A percentile compares a stretch with the other conserved stretches of the same genome.
phyloP scores from a whole-genome alignment of 2,113 vertebrate species.

The Rattus norvegicus region GRCr8 NC_086029.1:68270001-68270500 shows the following conservation, averaged over 20 bases:
- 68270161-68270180: background rate
- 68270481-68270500: background rate
- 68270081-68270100: background rate
- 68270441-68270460: background rate
- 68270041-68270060: background rate
- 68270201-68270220: background rate
- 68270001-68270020: background rate
- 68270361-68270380: background rate
- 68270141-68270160: background rate
- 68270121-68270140: background rate
- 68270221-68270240: background rate
- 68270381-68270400: background rate
- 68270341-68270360: background rate
- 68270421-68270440: slow-evolving; percentile 23
- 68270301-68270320: background rate
- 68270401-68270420: background rate
- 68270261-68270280: background rate
- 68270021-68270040: background rate
- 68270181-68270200: background rate
- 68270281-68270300: background rate
- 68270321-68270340: background rate
- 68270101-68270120: background rate
- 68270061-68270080: background rate
- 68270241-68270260: background rate
- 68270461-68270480: background rate